These are phyloP conservation scores for Gerris buenoi DNA, from an alignment of 1,140 invertebrate genomes.

Conservation along the genomic window DNA sequence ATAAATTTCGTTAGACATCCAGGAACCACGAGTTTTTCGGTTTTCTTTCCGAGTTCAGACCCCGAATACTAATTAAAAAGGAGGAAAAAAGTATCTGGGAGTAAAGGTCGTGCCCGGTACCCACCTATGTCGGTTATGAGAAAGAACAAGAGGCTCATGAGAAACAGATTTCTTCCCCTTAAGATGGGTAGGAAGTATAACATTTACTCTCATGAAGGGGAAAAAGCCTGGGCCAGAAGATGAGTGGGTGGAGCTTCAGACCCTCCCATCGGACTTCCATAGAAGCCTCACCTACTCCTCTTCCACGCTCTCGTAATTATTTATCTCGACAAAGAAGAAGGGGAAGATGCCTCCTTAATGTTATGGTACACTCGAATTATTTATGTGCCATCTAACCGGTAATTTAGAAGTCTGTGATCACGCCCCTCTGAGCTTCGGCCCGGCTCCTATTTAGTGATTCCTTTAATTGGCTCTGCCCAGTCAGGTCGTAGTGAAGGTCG, in stretches of 20 bases:
- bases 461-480: conserved; percentile 2
- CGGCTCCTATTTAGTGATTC: conserved; percentile 2
- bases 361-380: conserved; percentile 4
- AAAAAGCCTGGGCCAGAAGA: no score
- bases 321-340: not conserved
- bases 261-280: not conserved
- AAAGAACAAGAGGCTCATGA: no score
- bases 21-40: no score
- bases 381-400: conserved; percentile 5
- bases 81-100: no score
- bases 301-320: not conserved
- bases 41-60: no score
- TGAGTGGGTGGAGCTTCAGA: not conserved
- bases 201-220: no score
- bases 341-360: not conserved
- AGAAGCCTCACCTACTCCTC: not conserved
- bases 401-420: conserved; percentile 1
- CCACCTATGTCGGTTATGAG: no score
- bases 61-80: no score
- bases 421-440: not conserved
- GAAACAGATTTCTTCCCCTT: no score
- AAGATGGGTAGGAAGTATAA: no score
- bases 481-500: not conserved
- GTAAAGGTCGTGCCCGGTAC: no score
- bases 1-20: no score